These are phyloP conservation scores for Columba livia DNA, from an alignment of 2,113 vertebrate genomes.

Conservation along the genomic window DNA sequence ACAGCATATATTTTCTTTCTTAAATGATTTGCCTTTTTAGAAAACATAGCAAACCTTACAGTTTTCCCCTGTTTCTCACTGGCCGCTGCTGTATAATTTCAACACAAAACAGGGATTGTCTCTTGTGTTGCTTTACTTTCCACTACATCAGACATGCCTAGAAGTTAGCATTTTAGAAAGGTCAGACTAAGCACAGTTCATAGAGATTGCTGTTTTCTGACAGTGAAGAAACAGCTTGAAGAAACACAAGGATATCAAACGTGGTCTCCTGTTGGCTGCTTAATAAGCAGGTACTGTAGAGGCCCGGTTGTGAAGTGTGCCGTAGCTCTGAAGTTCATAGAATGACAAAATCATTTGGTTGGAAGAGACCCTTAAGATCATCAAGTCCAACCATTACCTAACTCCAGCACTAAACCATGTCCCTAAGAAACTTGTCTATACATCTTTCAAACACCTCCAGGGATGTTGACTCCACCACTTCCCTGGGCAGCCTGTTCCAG, in stretches of 20 bases:
- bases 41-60: not conserved
- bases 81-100: not conserved
- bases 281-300: not conserved
- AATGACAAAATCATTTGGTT: no score
- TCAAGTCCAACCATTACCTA: no score
- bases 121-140: not conserved
- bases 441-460: no score
- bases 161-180: not conserved
- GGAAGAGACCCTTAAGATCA: no score
- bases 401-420: no score
- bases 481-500: no score
- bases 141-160: not conserved
- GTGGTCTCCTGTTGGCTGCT: not conserved
- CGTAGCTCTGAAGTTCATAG: not conserved
- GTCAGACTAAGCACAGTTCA: not conserved
- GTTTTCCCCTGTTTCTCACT: not conserved
- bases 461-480: no score
- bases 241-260: not conserved
- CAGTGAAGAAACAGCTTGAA: not conserved
- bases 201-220: not conserved
- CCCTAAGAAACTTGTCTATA: no score
- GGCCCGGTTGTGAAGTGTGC: not conserved
- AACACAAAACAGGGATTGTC: not conserved
- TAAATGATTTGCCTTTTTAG: not conserved
- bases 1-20: not conserved